Percentiles rank a stretch among this genome's conserved stretches.
phyloP scores from a whole-genome alignment of 1,140 invertebrate genomes.

The Cecropterus lyciades region DNA sequence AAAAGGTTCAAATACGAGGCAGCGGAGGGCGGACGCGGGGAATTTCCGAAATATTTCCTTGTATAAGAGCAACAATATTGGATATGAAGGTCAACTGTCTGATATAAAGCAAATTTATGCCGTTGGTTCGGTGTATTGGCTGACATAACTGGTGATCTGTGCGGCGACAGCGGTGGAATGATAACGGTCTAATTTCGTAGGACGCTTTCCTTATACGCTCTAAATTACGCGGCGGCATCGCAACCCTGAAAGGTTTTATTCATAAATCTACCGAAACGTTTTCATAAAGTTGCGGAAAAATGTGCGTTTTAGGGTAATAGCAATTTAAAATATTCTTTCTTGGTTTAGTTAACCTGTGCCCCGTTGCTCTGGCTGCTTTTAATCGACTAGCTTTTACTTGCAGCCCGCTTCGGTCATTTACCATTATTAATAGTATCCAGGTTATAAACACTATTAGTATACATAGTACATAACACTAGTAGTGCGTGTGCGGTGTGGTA shows the following conservation, averaged over 20 bases:
- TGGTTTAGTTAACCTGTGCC: slow-evolving; percentile 27
- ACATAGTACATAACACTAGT: too few species aligned
- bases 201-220: slow-evolving; percentile 68
- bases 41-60: slow-evolving; percentile 72
- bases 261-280: slow-evolving; percentile 81
- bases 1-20: slow-evolving; percentile 46
- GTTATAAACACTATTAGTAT: too few species aligned
- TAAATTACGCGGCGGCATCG: slow-evolving; percentile 77
- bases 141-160: slow-evolving; percentile 78
- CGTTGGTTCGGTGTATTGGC: slow-evolving; percentile 79
- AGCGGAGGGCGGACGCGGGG: slow-evolving; percentile 48
- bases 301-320: slow-evolving; percentile 65
- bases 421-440: too few species aligned
- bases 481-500: too few species aligned
- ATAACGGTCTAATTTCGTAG: slow-evolving; percentile 81
- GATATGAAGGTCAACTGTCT: slow-evolving; percentile 79
- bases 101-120: slow-evolving; percentile 83
- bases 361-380: too few species aligned
- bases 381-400: too few species aligned
- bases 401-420: too few species aligned
- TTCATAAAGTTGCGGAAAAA: slow-evolving; percentile 77
- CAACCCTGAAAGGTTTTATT: slow-evolving; percentile 82
- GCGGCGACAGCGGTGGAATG: slow-evolving; percentile 77
- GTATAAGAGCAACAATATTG: slow-evolving; percentile 78
- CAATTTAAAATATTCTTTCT: slow-evolving; percentile 56